Percentiles rank a stretch among this genome's conserved stretches.
Evolutionary conservation across 1,140 invertebrate species (phyloP).

Genomic region (Bombus affinis): DNA sequence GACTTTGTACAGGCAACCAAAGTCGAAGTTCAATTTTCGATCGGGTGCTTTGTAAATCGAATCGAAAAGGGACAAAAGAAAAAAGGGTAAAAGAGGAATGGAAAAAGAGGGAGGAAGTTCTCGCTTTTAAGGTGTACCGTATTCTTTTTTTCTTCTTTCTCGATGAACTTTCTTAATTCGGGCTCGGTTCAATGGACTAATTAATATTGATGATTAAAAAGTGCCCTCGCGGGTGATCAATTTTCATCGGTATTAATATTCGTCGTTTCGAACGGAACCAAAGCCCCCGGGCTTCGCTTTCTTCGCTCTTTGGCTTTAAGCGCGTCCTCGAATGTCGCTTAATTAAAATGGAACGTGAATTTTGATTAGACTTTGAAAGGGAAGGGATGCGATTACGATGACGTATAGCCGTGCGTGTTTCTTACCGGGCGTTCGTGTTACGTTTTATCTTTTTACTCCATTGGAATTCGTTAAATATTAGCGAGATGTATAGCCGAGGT

Average conservation of each 20-base stretch:
- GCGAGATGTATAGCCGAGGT: background rate
- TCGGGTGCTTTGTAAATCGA: background rate
- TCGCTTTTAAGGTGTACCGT: background rate
- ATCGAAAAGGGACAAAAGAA: constrained; percentile 1
- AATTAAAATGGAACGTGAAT: constrained; percentile 45
- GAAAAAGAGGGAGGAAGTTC: background rate
- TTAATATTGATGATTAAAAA: constrained; percentile 77
- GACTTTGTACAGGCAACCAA: background rate
- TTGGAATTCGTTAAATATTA: background rate
- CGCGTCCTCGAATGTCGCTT: background rate
- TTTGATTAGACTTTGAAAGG: constrained; percentile 22
- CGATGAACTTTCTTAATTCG: constrained; percentile 74
- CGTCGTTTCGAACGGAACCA: constrained; percentile 54
- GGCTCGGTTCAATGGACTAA: constrained; percentile 61
- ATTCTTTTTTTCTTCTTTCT: background rate
- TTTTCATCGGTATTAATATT: constrained; percentile 76
- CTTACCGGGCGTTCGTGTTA: background rate
- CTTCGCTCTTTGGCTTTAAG: constrained; percentile 51
- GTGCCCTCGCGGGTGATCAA: constrained; percentile 66
- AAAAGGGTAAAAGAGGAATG: no score
- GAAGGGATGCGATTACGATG: background rate
- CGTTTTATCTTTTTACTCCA: background rate
- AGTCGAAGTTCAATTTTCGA: constrained; percentile 8
- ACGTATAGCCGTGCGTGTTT: background rate
- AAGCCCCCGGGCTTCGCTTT: constrained; percentile 20